These are phyloP conservation scores for Eulithis testata DNA, from an alignment of 2,888 invertebrate genomes.

Conservation along the genomic window DNA sequence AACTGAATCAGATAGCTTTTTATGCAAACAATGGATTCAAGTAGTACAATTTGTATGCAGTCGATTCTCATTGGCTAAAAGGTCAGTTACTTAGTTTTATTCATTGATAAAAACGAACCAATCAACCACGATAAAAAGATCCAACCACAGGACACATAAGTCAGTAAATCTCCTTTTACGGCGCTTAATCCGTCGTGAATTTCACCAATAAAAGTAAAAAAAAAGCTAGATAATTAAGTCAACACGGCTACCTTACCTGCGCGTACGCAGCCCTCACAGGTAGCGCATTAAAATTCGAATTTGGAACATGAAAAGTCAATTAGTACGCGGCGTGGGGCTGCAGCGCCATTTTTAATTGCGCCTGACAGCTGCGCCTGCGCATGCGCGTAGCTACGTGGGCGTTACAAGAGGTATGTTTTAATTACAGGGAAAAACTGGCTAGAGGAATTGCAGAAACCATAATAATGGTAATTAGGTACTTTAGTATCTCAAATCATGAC, in stretches of 20 bases:
- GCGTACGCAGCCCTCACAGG: slow-evolving; percentile 54
- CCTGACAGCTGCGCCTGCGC: slow-evolving; percentile 72
- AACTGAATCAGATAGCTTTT: neutral
- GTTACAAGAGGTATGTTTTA: slow-evolving; percentile 54
- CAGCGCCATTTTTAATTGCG: slow-evolving; percentile 77
- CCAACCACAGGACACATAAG: slow-evolving; percentile 10
- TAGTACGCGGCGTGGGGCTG: slow-evolving; percentile 67
- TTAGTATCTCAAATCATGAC: too few species aligned
- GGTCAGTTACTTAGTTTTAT: slow-evolving; percentile 12
- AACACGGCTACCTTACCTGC: slow-evolving; percentile 46
- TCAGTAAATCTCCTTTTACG: slow-evolving; percentile 25
- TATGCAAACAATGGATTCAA: neutral
- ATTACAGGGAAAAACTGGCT: slow-evolving; percentile 40
- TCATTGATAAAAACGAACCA: slow-evolving; percentile 8
- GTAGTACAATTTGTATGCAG: slow-evolving; percentile 2
- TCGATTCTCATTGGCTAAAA: slow-evolving; percentile 10
- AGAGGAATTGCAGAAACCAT: slow-evolving; percentile 10
- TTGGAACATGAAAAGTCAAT: slow-evolving; percentile 83
- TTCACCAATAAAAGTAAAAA: slow-evolving; percentile 42
- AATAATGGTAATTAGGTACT: neutral
- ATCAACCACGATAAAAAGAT: slow-evolving; percentile 10
- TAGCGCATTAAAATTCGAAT: slow-evolving; percentile 59
- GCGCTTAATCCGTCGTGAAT: slow-evolving; percentile 36
- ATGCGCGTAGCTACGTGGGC: slow-evolving; percentile 51
- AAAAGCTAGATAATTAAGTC: slow-evolving; percentile 52